These are phyloP conservation scores for Pangasius krempfi DNA, from an alignment of 2,797 vertebrate genomes.

Conservation along the genomic window DNA sequence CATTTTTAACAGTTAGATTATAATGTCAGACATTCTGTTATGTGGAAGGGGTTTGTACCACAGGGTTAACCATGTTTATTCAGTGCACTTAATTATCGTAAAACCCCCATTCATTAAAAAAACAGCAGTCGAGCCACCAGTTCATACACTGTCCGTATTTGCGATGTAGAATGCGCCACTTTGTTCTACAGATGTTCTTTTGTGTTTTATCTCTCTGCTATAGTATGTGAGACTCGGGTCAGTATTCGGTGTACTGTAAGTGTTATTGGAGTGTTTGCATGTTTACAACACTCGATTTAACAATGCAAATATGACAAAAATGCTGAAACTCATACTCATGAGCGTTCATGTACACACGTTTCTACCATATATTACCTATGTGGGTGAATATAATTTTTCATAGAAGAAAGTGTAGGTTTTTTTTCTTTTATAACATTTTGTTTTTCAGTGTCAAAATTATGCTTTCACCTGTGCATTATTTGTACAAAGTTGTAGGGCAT, in stretches of 20 bases:
- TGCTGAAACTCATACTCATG: slow-evolving; percentile 10
- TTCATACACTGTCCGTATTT: slow-evolving; percentile 5
- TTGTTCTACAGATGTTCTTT: background rate
- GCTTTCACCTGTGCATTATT: background rate
- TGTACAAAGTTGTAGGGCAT: background rate
- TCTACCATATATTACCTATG: background rate
- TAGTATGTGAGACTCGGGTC: slow-evolving; percentile 2
- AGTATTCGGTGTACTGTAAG: slow-evolving; percentile 37
- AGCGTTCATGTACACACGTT: background rate
- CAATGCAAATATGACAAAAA: slow-evolving; percentile 28
- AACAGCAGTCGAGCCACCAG: background rate
- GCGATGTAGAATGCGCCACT: background rate
- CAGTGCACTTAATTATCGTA: background rate
- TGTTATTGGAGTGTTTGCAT: slow-evolving; percentile 5
- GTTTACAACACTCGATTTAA: slow-evolving; percentile 33
- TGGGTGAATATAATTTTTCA: background rate
- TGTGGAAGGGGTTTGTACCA: slow-evolving; percentile 1
- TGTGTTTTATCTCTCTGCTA: background rate
- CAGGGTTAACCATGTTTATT: slow-evolving; percentile 11
- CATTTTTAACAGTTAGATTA: background rate
- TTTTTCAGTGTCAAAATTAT: background rate
- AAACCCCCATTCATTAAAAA: background rate
- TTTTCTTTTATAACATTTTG: slow-evolving; percentile 5
- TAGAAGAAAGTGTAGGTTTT: background rate
- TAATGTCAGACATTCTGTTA: background rate